These are phyloP conservation scores for Drosophila orena DNA, from an alignment of 1,140 invertebrate species.

Conservation along the genomic window DNA sequence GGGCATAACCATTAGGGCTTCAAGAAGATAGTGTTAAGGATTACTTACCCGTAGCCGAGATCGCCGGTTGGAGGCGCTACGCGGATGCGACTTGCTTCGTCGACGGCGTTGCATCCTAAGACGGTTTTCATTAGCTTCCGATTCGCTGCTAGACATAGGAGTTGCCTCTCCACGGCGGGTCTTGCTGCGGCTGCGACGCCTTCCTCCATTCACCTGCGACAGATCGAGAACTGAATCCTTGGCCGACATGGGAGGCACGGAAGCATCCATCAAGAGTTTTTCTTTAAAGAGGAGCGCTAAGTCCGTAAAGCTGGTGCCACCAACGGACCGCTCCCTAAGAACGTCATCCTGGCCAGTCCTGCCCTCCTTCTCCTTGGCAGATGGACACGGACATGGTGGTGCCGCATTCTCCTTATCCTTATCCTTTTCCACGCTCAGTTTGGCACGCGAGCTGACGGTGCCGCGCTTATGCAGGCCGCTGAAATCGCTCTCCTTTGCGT, in stretches of 20 bases:
- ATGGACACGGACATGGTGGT: neutral
- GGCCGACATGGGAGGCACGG: neutral
- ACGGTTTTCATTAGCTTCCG: slow-evolving; percentile 1
- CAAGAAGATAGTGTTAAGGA: too few relatives aligned
- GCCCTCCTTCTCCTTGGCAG: slow-evolving; percentile 19
- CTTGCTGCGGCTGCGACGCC: slow-evolving; percentile 53
- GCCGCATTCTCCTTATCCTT: slow-evolving; percentile 52
- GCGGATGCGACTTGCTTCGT: too few relatives aligned
- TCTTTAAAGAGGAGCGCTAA: slow-evolving; percentile 38
- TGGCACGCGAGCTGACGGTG: slow-evolving; percentile 78
- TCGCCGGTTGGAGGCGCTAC: too few relatives aligned
- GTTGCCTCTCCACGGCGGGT: slow-evolving; percentile 11
- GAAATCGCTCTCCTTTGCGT: slow-evolving; percentile 56
- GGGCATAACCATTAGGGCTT: too few relatives aligned
- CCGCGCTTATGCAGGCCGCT: slow-evolving; percentile 61
- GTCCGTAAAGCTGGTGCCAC: slow-evolving; percentile 6
- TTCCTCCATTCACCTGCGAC: neutral
- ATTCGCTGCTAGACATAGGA: slow-evolving; percentile 25
- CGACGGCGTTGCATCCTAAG: slow-evolving; percentile 11
- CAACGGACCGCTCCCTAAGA: slow-evolving; percentile 9
- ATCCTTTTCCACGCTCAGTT: slow-evolving; percentile 37
- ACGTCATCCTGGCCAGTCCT: slow-evolving; percentile 20
- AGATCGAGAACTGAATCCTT: neutral
- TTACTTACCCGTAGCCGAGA: too few relatives aligned
- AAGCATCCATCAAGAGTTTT: slow-evolving; percentile 48